phyloP scores from a whole-genome alignment of 2,113 vertebrate species.

The Excalfactoria chinensis region DNA sequence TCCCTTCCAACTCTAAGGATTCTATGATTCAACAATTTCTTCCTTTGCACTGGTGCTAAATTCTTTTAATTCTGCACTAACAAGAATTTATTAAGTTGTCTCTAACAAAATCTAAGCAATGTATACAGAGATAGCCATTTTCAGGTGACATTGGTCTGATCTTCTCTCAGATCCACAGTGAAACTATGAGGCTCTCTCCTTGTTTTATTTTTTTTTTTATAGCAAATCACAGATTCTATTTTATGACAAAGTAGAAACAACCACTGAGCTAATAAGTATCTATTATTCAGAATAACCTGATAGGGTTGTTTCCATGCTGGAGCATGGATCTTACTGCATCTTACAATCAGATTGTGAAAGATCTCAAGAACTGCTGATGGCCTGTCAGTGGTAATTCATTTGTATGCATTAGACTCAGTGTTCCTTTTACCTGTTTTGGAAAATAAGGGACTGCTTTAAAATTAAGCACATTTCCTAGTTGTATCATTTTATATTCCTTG shows the following conservation, averaged over 20 bases:
- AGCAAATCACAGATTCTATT: neutral
- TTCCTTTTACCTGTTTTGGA: neutral
- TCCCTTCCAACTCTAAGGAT: too few relatives aligned
- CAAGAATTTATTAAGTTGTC: neutral
- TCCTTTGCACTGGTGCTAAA: neutral
- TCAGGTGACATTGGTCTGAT: neutral
- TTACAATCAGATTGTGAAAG: neutral
- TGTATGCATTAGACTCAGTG: neutral
- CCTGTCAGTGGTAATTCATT: neutral
- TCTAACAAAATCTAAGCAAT: neutral
- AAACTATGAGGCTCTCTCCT: neutral
- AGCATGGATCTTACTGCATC: neutral
- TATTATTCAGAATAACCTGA: neutral
- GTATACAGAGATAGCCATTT: neutral
- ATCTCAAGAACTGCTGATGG: neutral
- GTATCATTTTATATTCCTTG: neutral
- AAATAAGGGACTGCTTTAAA: neutral
- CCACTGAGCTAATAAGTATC: accelerated
- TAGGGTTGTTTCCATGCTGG: neutral
- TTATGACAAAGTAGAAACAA: neutral
- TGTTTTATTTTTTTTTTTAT: neutral
- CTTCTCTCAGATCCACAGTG: neutral
- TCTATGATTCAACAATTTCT: neutral
- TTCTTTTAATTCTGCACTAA: neutral
- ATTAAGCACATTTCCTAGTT: neutral